Evolutionary conservation across 1,140 invertebrate species (phyloP).

Genomic region (Triops cancriformis): DNA sequence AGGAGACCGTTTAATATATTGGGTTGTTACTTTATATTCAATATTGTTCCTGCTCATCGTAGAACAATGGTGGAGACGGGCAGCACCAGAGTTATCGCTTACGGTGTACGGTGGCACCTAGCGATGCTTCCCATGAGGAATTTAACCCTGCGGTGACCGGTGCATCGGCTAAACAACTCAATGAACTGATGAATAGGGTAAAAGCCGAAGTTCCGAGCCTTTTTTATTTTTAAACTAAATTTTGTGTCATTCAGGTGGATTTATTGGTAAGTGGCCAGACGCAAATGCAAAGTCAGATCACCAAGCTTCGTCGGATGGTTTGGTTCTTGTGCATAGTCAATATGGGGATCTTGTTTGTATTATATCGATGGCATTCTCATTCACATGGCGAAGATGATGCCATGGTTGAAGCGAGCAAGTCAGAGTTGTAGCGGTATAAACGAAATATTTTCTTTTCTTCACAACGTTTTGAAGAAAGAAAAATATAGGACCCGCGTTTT

Average conservation of each 20-base stretch:
- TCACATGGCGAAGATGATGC: background rate
- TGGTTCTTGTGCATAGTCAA: slow-evolving; percentile 1
- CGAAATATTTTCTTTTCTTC: background rate
- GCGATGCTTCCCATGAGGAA: slow-evolving; percentile 25
- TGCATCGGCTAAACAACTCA: background rate
- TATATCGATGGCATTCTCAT: background rate
- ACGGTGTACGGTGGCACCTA: slow-evolving; percentile 25
- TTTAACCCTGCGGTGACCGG: slow-evolving; percentile 14
- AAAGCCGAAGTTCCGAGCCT: background rate
- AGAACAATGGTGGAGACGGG: slow-evolving; percentile 12
- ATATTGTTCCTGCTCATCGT: background rate
- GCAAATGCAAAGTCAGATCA: background rate
- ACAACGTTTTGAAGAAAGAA: background rate
- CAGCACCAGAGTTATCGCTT: slow-evolving; percentile 24
- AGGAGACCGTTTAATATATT: background rate
- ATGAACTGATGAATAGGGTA: slow-evolving; percentile 17
- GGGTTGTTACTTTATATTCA: background rate
- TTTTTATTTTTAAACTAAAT: too few species aligned
- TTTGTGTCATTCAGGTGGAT: background rate
- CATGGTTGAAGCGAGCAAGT: background rate
- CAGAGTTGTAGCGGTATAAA: background rate
- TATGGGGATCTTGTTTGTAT: background rate
- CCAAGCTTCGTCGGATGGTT: background rate
- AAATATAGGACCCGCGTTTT: background rate
- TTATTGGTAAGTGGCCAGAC: background rate